A percentile compares a stretch with the other conserved stretches of the same genome.
Conservation (phyloP, 1,140 invertebrate genomes). For the Thaumatotibia leucotreta region DNA sequence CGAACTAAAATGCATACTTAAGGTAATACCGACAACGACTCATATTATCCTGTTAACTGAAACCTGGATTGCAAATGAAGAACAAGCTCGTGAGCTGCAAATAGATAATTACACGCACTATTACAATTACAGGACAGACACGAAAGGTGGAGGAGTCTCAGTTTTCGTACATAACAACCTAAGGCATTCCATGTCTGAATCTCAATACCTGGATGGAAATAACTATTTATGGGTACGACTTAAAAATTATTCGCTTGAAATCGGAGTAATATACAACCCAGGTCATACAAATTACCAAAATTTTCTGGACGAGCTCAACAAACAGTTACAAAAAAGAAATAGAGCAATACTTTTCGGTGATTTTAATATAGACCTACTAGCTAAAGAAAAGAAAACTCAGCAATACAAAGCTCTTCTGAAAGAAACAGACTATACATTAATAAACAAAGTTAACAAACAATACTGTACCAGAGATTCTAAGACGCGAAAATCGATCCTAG, state of each 20-base stretch:
- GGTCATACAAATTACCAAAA: not conserved
- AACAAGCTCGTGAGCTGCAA: not conserved
- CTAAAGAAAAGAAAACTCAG: not conserved
- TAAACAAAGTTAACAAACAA: conserved; percentile 12
- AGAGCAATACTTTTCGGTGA: not conserved
- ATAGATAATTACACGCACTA: conserved; percentile 12
- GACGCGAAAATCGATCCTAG: conserved; percentile 8
- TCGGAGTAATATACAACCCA: conserved; percentile 12
- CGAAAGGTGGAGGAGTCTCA: conserved; percentile 14
- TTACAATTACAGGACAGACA: conserved; percentile 7
- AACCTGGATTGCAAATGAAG: conserved; percentile 14
- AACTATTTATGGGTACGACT: conserved; percentile 10
- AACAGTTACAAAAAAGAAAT: conserved; percentile 5
- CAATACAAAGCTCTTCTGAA: not conserved
- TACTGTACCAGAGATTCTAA: not conserved
- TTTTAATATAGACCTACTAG: not conserved
- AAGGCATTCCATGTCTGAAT: not conserved
- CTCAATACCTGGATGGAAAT: not conserved
- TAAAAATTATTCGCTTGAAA: conserved; percentile 1
- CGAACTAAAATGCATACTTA: conserved; percentile 12
- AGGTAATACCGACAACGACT: not conserved
- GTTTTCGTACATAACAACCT: conserved; percentile 8
- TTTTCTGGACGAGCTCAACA: not conserved
- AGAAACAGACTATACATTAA: not conserved
- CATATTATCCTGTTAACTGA: conserved; percentile 10